Evolutionary conservation across 2,113 vertebrate genomes (phyloP), one percentile per base, ranked within the genome.

Genomic region (Circaetus gallicus): DNA sequence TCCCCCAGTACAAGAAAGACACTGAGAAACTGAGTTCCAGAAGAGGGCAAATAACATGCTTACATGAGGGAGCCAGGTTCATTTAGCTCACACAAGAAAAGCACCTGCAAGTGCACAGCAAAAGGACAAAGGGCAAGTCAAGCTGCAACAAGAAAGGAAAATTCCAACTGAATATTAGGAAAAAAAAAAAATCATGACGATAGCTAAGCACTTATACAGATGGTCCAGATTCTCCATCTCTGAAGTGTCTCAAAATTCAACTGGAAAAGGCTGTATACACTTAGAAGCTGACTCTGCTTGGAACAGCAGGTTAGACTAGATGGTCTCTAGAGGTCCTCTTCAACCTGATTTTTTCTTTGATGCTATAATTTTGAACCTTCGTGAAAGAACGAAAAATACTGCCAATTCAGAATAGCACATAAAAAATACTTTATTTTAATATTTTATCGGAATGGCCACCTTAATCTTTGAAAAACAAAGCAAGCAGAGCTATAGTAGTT

Each of bases 11-110:
- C 17, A 34, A 62, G 31, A 52, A 8, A 82, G 38, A 25, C 10
- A 49, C 4, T 19, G 16, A 55, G 52, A 71, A 93, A 58, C 2
- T 47, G 19, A 82, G 17, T 13, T 63, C 9, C 29, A 40, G 29
- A 55, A 55, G 9, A 82, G 4, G 17, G 16, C 17, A 71, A 71
- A 13, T 4, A 26, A 42, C 5, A 36, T 40, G 29, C 3, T 61
- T 15, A 7, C 8, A 17, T 0, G 19, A 82, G 10, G 9, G 22
- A 61, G 12, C 2, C 36, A 43, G 2, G 3, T 47, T 55, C n/a
- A 31, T 36, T 56, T 13, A 53, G 28, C 29, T 71, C n/a, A 49
- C 50, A 55, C 38, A 29, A 73, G 45, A 81, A 9, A 25, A 71
- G 40, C 5, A 58, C 4, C 32, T 42, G 40, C 26, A 82, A 50